Evolutionary conservation across 2,113 vertebrate species (phyloP).

Genomic region (Trichomycterus rosablanca): DNA sequence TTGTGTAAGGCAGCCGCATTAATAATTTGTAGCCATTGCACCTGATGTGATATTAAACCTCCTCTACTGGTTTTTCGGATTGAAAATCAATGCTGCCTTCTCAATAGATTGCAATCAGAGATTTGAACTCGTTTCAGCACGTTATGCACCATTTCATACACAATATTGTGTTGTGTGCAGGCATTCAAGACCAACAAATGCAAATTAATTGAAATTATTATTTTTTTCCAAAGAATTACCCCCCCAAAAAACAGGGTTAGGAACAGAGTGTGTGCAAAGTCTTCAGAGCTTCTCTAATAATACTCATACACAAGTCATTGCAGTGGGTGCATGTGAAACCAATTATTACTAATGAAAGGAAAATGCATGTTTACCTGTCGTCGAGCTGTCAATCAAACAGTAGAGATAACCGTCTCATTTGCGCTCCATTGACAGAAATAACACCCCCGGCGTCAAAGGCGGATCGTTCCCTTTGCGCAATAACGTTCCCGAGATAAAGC

Average conservation of each 20-base stretch:
- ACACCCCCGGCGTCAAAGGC: slow-evolving; percentile 49
- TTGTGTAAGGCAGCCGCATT: slow-evolving; percentile 6
- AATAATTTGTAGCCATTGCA: not conserved
- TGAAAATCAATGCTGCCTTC: not conserved
- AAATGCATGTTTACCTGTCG: slow-evolving; percentile 59
- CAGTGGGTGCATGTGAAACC: not conserved
- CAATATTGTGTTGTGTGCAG: too few species aligned
- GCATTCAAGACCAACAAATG: too few species aligned
- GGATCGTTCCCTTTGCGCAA: slow-evolving; percentile 56
- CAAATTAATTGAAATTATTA: too few species aligned
- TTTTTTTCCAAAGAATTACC: too few species aligned
- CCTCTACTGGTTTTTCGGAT: not conserved
- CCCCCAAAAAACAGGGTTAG: too few species aligned
- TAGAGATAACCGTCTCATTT: slow-evolving; percentile 62
- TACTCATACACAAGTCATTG: not conserved
- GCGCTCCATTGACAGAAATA: slow-evolving; percentile 62
- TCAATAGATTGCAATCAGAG: not conserved
- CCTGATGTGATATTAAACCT: slow-evolving; percentile 12
- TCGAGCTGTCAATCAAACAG: slow-evolving; percentile 64
- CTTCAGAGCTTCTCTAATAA: not conserved
- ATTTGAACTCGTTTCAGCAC: too few species aligned
- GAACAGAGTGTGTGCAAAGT: not conserved
- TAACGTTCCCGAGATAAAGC: slow-evolving; percentile 47
- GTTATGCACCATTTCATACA: too few species aligned
- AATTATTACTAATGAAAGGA: not conserved